Conservation (phyloP, 2,113 vertebrate species). For the Micronisus gabar region DNA sequence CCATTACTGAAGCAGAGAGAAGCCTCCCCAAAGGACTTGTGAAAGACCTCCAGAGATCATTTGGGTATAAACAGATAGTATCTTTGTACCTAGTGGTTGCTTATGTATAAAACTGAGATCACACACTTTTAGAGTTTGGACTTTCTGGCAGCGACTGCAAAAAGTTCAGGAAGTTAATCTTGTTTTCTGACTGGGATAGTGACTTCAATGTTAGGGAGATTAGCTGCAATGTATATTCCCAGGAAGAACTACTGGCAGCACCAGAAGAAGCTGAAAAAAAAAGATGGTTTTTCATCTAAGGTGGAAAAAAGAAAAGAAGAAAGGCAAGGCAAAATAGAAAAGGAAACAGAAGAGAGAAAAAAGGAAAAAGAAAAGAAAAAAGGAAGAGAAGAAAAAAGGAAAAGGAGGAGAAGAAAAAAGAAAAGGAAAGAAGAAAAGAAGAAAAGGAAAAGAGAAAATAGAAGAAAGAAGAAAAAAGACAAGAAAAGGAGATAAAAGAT, state of each 20-base stretch:
- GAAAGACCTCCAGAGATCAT: constrained; percentile 52
- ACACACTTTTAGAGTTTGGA: constrained; percentile 18
- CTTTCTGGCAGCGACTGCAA: constrained; percentile 10
- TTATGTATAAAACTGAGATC: constrained; percentile 7
- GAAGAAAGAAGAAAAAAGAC: neutral
- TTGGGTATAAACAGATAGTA: constrained; percentile 60
- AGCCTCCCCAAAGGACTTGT: constrained; percentile 44
- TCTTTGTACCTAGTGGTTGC: constrained; percentile 49
- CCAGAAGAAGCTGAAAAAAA: neutral
- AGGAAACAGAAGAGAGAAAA: too few relatives aligned
- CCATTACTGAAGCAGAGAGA: constrained; percentile 37
- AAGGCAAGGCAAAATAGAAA: neutral
- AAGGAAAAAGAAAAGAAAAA: neutral
- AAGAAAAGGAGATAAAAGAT: too few relatives aligned
- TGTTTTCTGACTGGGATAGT: constrained; percentile 23
- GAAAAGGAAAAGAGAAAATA: too few relatives aligned
- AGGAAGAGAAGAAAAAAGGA: neutral
- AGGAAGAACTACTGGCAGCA: neutral
- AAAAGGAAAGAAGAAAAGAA: too few relatives aligned
- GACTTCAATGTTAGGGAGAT: constrained; percentile 31
- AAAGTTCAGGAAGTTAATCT: constrained; percentile 43
- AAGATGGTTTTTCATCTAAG: neutral
- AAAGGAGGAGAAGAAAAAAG: too few relatives aligned
- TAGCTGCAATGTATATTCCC: neutral
- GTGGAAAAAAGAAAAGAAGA: neutral